Conservation (phyloP, 2,888 invertebrate species). For the Amiota communis region DNA sequence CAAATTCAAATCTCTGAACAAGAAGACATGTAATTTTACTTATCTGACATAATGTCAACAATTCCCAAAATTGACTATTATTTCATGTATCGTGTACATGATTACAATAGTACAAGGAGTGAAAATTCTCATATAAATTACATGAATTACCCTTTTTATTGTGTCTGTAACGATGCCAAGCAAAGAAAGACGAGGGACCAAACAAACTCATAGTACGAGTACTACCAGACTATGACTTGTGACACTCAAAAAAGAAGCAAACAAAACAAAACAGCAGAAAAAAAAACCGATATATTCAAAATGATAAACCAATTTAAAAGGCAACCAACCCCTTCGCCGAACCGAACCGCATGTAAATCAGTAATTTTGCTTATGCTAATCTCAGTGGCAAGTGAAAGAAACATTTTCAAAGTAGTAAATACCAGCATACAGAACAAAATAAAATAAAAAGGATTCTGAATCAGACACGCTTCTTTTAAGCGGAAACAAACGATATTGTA, state of each 20-base stretch:
- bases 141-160: slow-evolving; percentile 52
- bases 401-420: neutral
- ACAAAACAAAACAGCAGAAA: neutral
- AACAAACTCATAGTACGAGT: neutral
- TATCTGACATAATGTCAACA: slow-evolving; percentile 64
- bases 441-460: slow-evolving; percentile 10
- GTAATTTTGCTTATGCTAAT: slow-evolving; percentile 30
- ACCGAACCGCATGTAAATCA: slow-evolving; percentile 29
- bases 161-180: slow-evolving; percentile 27
- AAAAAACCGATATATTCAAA: slow-evolving; percentile 15
- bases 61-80: slow-evolving; percentile 47
- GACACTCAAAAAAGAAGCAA: slow-evolving; percentile 12
- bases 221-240: slow-evolving; percentile 1
- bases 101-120: slow-evolving; percentile 39
- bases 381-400: slow-evolving; percentile 15
- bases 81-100: neutral
- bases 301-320: slow-evolving; percentile 33
- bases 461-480: neutral
- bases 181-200: neutral
- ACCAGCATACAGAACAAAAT: slow-evolving; percentile 36
- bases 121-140: slow-evolving; percentile 65
- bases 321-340: slow-evolving; percentile 30
- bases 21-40: slow-evolving; percentile 64
- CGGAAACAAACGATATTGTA: slow-evolving; percentile 35
- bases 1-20: slow-evolving; percentile 40